These are phyloP conservation scores for Megalops atlanticus DNA, from an alignment of 2,113 vertebrate species.

Conservation along the genomic window DNA sequence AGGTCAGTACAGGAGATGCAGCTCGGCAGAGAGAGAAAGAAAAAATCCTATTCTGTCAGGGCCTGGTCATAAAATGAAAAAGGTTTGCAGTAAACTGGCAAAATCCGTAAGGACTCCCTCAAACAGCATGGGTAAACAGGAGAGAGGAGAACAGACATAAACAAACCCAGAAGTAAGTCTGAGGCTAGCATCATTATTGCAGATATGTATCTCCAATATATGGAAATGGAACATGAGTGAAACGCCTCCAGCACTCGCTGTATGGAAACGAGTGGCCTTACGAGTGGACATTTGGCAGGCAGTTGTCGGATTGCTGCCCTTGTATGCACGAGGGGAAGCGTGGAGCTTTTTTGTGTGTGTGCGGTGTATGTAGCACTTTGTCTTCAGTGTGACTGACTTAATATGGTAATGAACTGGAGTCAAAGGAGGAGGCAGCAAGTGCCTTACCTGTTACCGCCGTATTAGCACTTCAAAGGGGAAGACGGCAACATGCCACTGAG, in stretches of 20 bases:
- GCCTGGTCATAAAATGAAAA: slow-evolving; percentile 67
- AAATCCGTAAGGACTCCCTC: slow-evolving; percentile 80
- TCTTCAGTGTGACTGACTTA: neutral
- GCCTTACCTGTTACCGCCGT: neutral
- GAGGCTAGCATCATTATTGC: slow-evolving; percentile 82
- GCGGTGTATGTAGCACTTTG: slow-evolving; percentile 33
- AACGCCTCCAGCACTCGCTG: slow-evolving; percentile 36
- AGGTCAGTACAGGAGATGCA: slow-evolving; percentile 52
- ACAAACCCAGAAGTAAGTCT: slow-evolving; percentile 82
- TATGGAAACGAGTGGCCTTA: slow-evolving; percentile 23
- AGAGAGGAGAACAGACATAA: slow-evolving; percentile 83
- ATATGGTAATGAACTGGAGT: slow-evolving; percentile 4
- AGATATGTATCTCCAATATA: slow-evolving; percentile 75
- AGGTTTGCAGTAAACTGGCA: slow-evolving; percentile 77
- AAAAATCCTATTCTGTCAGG: slow-evolving; percentile 45
- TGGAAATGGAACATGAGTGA: slow-evolving; percentile 58
- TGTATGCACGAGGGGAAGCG: slow-evolving; percentile 20
- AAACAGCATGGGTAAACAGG: slow-evolving; percentile 88
- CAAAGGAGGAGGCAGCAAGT: neutral
- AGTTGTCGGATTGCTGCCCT: slow-evolving; percentile 27
- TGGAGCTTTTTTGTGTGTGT: slow-evolving; percentile 1
- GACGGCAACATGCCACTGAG: slow-evolving; percentile 18
- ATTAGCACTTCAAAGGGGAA: slow-evolving; percentile 26
- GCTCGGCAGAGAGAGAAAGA: slow-evolving; percentile 46
- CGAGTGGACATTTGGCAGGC: slow-evolving; percentile 51